Base-by-base conservation (phyloP, 2,797 vertebrate genomes). In the Pseudotriccus pelzelni region DNA sequence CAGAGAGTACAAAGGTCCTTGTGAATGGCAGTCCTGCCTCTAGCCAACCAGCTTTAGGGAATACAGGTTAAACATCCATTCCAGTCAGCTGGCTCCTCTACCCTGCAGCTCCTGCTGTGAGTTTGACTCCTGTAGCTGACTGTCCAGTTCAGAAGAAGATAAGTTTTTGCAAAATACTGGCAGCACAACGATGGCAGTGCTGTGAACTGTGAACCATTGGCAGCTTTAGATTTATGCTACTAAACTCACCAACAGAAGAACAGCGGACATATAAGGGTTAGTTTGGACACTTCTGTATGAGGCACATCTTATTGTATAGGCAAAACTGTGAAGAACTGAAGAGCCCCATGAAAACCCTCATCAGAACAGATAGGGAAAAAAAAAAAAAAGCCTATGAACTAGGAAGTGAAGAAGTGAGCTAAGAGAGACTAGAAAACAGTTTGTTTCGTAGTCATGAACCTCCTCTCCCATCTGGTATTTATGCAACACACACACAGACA, bases 391-490 rank as follows among this genome's bases (percentile, higher is more conserved):
- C 18, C 18, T 37, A 43, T 17, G 46, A 91, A 81, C 34, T 59
- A 67, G 32, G 8, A 84, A 93, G 27, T n/a, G 8, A 81, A 90
- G 41, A 75, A 64, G 20, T 47, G 21, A 86, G 46, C 66, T 83
- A 64, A 60, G 20, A 85, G 27, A 86, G 47, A 76, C 43, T 68
- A 79, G n/a, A 73, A 90, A 88, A 66, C 50, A 81, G 75, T 81
- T 87, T 87, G 56, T 67, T 93, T 88, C 69, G 28, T 36, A 94
- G 80, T 59, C 67, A 66, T 72, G 55, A 73, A 81, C 37, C 55
- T 88, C 74, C 55, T 88, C 36, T 91, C 46, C 90, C 83, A 78
- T 86, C 91, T 91, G 84, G 82, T 91, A 95, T 95, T 96, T 94
- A 87, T 41, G 87, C 16, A 81, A 72, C 56, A 63, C 41, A 73